Base-by-base conservation (phyloP, 2,113 vertebrate genomes). In the Todiramphus chloris region DNA sequence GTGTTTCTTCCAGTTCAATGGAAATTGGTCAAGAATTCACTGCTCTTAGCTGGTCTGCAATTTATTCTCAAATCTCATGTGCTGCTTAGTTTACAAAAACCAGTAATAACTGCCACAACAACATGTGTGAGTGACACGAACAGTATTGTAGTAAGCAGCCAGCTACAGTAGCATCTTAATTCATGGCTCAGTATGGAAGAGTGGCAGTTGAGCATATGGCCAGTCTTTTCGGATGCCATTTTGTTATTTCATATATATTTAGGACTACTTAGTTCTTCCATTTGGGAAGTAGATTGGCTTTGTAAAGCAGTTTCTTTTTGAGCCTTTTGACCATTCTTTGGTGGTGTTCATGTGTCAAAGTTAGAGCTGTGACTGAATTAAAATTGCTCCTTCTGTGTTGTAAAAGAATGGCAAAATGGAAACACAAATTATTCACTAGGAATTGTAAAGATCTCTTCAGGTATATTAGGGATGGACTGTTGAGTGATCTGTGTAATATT, bases 51-150 rank as follows among this genome's bases (percentile, higher is more conserved):
- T 82, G 46, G 6, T 79, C 70, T 87, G n/a, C 63, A 77, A 83
- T 82, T 97, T 94, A 25, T 86, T 90, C 86, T 86, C 50, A 37
- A 60, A 28, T 60, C 5, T 15, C 33, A 51, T 0, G 6, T 58
- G 15, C 28, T 5, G 28, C 63, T 83, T 87, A 66, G 35, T 48
- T 92, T 89, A 78, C n/a, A 43, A 19, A 88, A 83, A 66, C 5
- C 53, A 53, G 39, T 23, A 75, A 51, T 68, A 81, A 44, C 46
- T 94, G 96, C 87, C 89, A 95, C 75, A 72, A 89, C 80, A 94
- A 60, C 93, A 89, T 95, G 89, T 95, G 93, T 31, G 80, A 89
- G 89, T 95, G 95, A 94, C 93, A 87, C 64, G 80, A 95, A 90
- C 90, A 74, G 90, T 89, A 91, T 95, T 96, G 94, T 86, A 93